Conservation (phyloP, 2,797 vertebrate genomes). For the Trachops cirrhosus region DNA sequence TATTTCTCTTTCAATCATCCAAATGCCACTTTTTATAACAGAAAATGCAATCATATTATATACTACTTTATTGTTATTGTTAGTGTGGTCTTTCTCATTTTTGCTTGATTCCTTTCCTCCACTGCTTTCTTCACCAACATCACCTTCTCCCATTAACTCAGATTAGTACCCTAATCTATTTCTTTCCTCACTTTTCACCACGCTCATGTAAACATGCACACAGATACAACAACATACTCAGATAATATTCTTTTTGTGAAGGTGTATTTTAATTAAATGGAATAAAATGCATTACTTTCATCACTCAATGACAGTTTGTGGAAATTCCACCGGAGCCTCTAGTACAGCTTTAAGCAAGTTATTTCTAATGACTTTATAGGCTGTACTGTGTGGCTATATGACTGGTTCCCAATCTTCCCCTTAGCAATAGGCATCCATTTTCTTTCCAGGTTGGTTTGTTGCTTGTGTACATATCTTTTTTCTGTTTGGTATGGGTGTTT, state of each 20-base stretch:
- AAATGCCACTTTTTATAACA: neutral
- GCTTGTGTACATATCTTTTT: neutral
- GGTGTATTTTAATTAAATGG: neutral
- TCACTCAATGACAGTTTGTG: neutral
- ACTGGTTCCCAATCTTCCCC: neutral
- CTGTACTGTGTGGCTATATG: rapidly evolving
- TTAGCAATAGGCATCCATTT: neutral
- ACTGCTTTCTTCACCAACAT: neutral
- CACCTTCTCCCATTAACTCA: neutral
- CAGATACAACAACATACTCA: neutral
- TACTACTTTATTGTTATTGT: neutral
- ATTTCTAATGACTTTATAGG: neutral
- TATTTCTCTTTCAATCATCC: neutral
- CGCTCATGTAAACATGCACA: neutral
- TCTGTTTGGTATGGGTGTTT: neutral
- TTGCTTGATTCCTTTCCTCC: neutral
- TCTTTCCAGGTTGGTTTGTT: neutral
- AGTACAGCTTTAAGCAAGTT: neutral
- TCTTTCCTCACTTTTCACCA: neutral
- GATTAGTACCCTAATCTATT: neutral
- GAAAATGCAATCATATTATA: neutral
- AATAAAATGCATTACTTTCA: neutral
- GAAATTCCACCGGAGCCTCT: neutral
- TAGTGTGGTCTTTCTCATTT: neutral
- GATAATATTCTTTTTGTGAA: neutral